Conservation (phyloP, 2,888 invertebrate species). For the Meiosimyza platycephala region DNA sequence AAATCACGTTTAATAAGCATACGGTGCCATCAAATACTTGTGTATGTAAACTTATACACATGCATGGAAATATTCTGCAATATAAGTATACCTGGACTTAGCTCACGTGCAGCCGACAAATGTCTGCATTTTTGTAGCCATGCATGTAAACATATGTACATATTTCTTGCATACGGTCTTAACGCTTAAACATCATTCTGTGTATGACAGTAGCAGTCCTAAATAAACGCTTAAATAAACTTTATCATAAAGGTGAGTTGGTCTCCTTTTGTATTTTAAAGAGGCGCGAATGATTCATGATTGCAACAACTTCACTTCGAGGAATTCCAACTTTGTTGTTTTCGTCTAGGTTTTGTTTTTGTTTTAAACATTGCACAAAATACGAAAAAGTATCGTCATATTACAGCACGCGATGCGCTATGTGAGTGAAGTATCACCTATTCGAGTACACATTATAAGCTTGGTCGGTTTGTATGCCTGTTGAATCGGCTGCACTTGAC, state of each 20-base stretch:
- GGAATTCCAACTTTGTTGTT: too few relatives aligned
- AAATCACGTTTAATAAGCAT: background rate
- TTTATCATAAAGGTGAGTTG: background rate
- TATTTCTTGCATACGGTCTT: too few relatives aligned
- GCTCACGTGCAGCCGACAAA: background rate
- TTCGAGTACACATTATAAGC: too few relatives aligned
- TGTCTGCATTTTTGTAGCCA: background rate
- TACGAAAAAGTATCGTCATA: background rate
- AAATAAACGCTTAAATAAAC: too few relatives aligned
- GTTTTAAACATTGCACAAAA: too few relatives aligned
- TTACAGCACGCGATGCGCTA: background rate
- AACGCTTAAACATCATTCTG: too few relatives aligned
- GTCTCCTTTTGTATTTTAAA: background rate
- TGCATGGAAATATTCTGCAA: background rate
- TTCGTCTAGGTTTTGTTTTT: too few relatives aligned
- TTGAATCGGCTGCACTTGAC: too few relatives aligned
- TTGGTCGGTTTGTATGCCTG: too few relatives aligned
- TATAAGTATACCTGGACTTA: background rate
- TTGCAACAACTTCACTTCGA: background rate
- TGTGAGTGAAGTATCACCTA: too few relatives aligned
- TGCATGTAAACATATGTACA: too few relatives aligned
- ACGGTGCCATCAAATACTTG: background rate
- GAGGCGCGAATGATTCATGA: slow-evolving; percentile 12
- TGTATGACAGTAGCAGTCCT: too few relatives aligned
- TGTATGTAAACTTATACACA: background rate